phyloP scores from a whole-genome alignment of 1,140 invertebrate genomes.

The Lucilia sericata region DNA sequence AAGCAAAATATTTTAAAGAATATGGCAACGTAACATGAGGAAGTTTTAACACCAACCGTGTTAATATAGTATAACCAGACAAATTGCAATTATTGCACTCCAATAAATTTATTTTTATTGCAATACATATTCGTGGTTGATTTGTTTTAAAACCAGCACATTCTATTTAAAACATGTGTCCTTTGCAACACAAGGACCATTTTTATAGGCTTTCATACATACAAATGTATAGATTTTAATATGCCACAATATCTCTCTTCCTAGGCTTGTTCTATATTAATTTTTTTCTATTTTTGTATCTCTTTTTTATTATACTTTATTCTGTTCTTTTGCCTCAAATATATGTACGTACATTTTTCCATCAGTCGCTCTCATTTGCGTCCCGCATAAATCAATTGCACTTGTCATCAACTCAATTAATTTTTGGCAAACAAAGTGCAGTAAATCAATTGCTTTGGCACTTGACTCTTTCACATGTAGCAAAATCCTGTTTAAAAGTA shows the following conservation, averaged over 20 bases:
- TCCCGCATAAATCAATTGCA: constrained; percentile 69
- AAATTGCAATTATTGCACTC: constrained; percentile 43
- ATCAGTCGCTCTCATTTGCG: constrained; percentile 62
- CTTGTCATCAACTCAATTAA: constrained; percentile 69
- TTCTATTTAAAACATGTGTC: neutral
- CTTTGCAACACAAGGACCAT: neutral
- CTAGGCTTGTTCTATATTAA: neutral
- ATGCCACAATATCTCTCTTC: too few species aligned
- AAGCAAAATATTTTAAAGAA: too few species aligned
- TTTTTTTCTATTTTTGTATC: constrained; percentile 1
- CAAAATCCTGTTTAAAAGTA: constrained; percentile 16
- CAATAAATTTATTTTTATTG: constrained; percentile 43
- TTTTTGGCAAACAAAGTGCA: constrained; percentile 69
- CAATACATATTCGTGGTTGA: neutral
- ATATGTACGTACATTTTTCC: constrained; percentile 28
- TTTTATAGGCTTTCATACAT: neutral
- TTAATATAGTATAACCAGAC: constrained; percentile 9
- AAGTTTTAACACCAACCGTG: neutral
- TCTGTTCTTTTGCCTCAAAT: neutral
- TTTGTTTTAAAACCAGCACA: neutral
- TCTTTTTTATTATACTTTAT: neutral
- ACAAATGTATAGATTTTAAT: too few species aligned
- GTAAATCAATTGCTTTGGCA: constrained; percentile 69
- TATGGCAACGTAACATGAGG: too few species aligned
- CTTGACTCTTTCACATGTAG: constrained; percentile 38